Conservation (phyloP, 1,140 invertebrate genomes). For the Planococcus citri region DNA sequence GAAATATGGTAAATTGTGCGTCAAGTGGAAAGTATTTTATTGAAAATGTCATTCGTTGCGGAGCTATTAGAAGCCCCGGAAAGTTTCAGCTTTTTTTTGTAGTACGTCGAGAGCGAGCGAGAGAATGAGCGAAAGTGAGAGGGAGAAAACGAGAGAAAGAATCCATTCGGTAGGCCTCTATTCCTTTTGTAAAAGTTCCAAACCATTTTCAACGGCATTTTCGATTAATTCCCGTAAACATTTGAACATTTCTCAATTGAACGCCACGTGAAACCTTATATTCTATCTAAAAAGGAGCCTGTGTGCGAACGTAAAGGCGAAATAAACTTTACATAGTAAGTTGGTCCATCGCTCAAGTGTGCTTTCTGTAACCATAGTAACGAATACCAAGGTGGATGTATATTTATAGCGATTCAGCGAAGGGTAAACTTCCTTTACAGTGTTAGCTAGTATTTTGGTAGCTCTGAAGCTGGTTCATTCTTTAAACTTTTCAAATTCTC, state of each 20-base stretch:
- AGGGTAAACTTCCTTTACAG: conserved; percentile 18
- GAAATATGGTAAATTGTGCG: no score
- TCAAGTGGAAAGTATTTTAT: no score
- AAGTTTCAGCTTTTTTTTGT: no score
- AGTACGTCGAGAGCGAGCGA: no score
- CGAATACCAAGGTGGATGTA: conserved; percentile 16
- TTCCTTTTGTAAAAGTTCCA: conserved; percentile 12
- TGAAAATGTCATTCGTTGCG: no score
- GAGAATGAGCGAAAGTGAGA: no score
- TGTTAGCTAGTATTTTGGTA: conserved; percentile 19
- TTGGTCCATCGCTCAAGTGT: conserved; percentile 18
- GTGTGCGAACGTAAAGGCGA: conserved; percentile 14
- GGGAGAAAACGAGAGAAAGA: background rate
- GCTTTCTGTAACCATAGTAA: conserved; percentile 18
- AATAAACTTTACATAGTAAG: conserved; percentile 20
- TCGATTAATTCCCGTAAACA: conserved; percentile 17
- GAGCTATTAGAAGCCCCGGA: no score
- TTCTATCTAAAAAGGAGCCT: conserved; percentile 14
- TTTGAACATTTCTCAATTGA: conserved; percentile 18
- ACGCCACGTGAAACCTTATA: conserved; percentile 11
- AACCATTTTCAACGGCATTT: conserved; percentile 14
- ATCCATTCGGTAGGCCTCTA: conserved; percentile 1
- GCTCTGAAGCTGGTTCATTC: conserved; percentile 17
- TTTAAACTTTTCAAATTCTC: conserved; percentile 20
- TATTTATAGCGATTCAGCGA: conserved; percentile 18